Conservation (phyloP, 2,113 vertebrate species). For the Bubo blakistoni region DNA sequence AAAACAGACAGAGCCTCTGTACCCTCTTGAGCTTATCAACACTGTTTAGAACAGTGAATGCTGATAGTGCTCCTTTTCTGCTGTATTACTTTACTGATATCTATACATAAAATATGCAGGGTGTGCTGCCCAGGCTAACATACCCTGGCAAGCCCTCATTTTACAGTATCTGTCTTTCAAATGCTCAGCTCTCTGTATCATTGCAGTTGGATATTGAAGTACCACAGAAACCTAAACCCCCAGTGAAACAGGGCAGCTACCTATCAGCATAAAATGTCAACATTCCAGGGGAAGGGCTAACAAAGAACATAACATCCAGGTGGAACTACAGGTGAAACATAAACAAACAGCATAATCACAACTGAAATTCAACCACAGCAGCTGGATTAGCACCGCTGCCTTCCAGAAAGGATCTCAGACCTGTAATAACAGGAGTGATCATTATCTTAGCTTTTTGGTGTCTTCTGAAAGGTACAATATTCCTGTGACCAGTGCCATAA, state of each 20-base stretch:
- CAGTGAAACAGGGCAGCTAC: background rate
- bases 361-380: background rate
- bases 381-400: background rate
- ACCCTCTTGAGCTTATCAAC: background rate
- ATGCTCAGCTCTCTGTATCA: background rate
- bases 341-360: background rate
- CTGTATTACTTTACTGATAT: background rate
- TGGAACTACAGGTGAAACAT: background rate
- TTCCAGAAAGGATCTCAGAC: background rate
- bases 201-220: background rate
- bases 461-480: background rate
- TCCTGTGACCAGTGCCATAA: background rate
- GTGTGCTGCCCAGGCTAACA: background rate
- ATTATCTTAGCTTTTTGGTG: background rate
- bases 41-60: background rate
- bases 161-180: background rate
- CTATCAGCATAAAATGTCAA: background rate
- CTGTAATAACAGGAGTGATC: background rate
- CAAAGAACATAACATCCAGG: background rate
- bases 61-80: background rate
- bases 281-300: background rate
- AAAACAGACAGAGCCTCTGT: background rate
- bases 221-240: background rate
- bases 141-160: background rate
- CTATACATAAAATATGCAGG: background rate